Conservation (phyloP, 2,888 invertebrate species). For the Scaptomyza caliginosa region DNA sequence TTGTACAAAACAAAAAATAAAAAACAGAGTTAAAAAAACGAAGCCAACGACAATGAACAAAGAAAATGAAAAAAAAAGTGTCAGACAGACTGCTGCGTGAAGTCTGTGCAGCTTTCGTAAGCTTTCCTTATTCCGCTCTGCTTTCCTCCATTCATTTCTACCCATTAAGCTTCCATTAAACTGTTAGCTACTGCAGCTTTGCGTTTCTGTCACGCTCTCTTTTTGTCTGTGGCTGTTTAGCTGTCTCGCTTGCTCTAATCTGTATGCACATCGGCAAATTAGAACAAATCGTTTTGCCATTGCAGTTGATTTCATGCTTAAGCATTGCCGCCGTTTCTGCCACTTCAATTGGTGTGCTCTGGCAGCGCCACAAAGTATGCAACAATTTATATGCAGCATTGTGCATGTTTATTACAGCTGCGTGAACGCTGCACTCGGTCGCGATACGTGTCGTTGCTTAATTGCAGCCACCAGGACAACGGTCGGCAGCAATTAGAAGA, state of each 20-base stretch:
- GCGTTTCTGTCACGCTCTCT: background rate
- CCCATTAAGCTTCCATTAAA: constrained; percentile 22
- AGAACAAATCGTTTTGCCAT: constrained; percentile 63
- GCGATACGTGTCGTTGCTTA: constrained; percentile 67
- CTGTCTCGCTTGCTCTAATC: constrained; percentile 37
- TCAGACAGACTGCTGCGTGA: constrained; percentile 13
- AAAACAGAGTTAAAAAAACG: background rate
- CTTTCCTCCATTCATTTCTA: constrained; percentile 1
- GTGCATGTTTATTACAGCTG: constrained; percentile 63
- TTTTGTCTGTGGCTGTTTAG: background rate
- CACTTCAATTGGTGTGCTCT: constrained; percentile 29
- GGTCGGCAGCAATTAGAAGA: constrained; percentile 57
- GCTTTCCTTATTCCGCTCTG: background rate
- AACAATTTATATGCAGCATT: constrained; percentile 59
- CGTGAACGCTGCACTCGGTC: constrained; percentile 50
- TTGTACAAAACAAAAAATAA: constrained; percentile 14
- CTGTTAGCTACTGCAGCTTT: constrained; percentile 14
- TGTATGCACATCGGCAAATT: constrained; percentile 73
- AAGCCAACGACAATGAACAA: constrained; percentile 25
- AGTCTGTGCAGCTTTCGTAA: constrained; percentile 13
- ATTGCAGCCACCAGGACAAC: constrained; percentile 54
- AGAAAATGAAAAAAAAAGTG: constrained; percentile 7
- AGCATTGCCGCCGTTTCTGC: constrained; percentile 34
- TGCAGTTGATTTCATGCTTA: constrained; percentile 67
- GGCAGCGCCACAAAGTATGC: constrained; percentile 38